Conservation (phyloP, 2,888 invertebrate genomes). For the Sesia bembeciformis region DNA sequence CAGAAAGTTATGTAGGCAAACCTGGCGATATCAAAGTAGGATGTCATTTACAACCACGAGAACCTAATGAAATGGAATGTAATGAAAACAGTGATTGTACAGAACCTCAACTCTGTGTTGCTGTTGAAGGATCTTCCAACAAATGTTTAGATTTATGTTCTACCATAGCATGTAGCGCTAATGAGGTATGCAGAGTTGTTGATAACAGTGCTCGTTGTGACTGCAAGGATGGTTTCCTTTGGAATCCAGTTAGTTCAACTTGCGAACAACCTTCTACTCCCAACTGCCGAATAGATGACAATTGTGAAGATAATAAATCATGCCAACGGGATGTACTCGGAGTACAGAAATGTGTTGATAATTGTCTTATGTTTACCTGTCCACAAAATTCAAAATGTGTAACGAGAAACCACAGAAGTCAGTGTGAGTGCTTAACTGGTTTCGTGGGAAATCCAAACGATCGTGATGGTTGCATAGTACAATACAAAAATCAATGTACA, state of each 20-base stretch:
- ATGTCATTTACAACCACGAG: constrained; percentile 81
- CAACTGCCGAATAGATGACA: constrained; percentile 81
- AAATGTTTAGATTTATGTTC: constrained; percentile 86
- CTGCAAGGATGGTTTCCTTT: constrained; percentile 84
- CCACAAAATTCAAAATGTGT: constrained; percentile 88
- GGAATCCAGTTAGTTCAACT: constrained; percentile 86
- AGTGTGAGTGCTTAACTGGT: constrained; percentile 88
- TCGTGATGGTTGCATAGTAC: constrained; percentile 86
- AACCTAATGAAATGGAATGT: constrained; percentile 76
- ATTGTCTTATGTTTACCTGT: constrained; percentile 88
- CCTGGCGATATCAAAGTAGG: constrained; percentile 86
- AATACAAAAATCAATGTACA: constrained; percentile 83
- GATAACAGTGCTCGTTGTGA: constrained; percentile 83
- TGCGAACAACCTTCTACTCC: constrained; percentile 93
- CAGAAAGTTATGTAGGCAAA: constrained; percentile 86
- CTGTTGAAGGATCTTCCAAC: constrained; percentile 75
- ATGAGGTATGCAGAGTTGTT: constrained; percentile 85
- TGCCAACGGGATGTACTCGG: constrained; percentile 90
- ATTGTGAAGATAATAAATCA: constrained; percentile 81
- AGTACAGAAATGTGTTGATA: constrained; percentile 85
- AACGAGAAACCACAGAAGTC: constrained; percentile 80
- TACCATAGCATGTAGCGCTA: constrained; percentile 86
- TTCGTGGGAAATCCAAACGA: constrained; percentile 93
- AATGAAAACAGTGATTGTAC: constrained; percentile 81
- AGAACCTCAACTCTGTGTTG: constrained; percentile 80